Conservation (phyloP, 2,888 invertebrate species). For the Diogma glabrata region DNA sequence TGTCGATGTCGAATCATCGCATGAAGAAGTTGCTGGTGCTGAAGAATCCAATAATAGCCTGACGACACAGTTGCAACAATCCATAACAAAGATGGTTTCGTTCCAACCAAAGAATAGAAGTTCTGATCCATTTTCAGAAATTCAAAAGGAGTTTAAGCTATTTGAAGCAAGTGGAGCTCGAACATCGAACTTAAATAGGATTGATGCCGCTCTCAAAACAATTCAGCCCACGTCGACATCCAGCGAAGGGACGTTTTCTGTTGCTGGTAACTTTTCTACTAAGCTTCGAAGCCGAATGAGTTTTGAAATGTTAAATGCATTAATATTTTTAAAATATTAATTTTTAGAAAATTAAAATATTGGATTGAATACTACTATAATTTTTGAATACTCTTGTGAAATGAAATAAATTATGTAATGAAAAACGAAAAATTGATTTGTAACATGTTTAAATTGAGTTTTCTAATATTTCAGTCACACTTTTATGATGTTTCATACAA, state of each 20-base stretch:
- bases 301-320: too few species aligned
- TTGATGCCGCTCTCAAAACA: background rate
- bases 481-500: background rate
- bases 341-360: too few species aligned
- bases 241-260: background rate
- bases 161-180: background rate
- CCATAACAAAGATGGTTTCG: background rate
- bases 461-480: background rate
- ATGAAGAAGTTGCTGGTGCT: conserved; percentile 1
- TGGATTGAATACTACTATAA: too few species aligned
- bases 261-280: background rate
- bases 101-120: background rate
- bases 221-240: background rate
- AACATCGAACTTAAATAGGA: background rate
- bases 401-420: too few species aligned
- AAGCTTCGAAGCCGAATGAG: background rate
- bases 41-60: background rate
- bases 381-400: too few species aligned
- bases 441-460: background rate
- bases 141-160: background rate
- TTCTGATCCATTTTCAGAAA: conserved; percentile 1
- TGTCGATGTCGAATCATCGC: too few species aligned
- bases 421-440: conserved; percentile 1
- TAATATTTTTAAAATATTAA: too few species aligned
- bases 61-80: background rate